These are phyloP conservation scores for Rhinolophus ferrumequinum DNA, from an alignment of 2,113 vertebrate genomes.

Conservation along the genomic window DNA sequence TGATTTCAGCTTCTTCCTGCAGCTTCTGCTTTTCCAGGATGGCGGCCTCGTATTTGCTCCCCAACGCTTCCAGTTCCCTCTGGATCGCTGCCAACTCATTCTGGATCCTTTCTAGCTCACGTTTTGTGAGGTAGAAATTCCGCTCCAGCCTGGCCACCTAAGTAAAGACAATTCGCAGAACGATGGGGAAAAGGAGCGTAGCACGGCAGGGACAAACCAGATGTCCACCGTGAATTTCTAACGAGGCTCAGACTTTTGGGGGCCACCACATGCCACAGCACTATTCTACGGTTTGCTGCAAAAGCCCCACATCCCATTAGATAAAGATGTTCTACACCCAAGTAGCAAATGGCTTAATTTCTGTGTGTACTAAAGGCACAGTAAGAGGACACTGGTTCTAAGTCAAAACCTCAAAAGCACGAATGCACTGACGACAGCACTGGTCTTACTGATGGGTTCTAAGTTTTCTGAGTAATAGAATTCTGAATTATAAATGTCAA, in stretches of 20 bases:
- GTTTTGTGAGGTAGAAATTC: conserved; percentile 92
- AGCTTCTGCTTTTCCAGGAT: conserved; percentile 92
- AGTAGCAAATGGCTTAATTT: background rate
- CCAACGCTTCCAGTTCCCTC: conserved; percentile 90
- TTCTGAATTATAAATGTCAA: background rate
- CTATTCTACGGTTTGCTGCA: background rate
- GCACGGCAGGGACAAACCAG: accelerated
- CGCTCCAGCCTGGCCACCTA: conserved; percentile 95
- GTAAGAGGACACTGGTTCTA: background rate
- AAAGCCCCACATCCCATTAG: background rate
- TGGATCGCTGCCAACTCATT: conserved; percentile 90
- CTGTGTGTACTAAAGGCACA: background rate
- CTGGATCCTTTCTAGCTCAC: conserved; percentile 92
- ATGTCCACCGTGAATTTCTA: accelerated
- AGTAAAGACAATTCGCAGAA: accelerated
- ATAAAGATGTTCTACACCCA: background rate
- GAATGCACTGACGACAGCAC: background rate
- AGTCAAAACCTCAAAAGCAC: background rate
- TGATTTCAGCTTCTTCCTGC: conserved; percentile 95
- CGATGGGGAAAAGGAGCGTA: accelerated
- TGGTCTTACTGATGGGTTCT: accelerated
- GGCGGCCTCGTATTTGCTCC: conserved; percentile 90
- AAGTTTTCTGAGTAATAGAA: background rate
- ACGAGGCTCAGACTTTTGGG: accelerated
- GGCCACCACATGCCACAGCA: accelerated